Conservation (phyloP, 2,888 invertebrate genomes). For the Strigamia transsilvanica region DNA sequence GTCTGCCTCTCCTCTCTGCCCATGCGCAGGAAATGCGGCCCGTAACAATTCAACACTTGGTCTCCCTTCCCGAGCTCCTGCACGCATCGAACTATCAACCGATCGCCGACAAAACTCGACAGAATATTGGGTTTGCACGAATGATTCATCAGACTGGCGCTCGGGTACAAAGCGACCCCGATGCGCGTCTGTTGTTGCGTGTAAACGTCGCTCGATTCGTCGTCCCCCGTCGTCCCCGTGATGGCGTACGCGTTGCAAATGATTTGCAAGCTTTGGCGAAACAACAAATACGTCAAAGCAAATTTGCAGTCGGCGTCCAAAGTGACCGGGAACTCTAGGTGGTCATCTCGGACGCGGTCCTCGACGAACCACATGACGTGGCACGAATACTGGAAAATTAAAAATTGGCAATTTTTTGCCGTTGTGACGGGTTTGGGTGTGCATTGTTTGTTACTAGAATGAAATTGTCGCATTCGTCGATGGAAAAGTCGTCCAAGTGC, state of each 20-base stretch:
- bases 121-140: constrained; percentile 86
- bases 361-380: constrained; percentile 6
- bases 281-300: constrained; percentile 71
- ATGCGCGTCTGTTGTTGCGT: constrained; percentile 65
- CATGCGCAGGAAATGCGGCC: constrained; percentile 76
- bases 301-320: neutral
- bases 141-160: constrained; percentile 91
- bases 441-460: neutral
- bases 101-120: constrained; percentile 64
- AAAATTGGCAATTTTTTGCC: no score
- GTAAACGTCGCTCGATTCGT: neutral
- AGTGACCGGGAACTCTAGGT: neutral
- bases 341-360: neutral
- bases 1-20: constrained; percentile 70
- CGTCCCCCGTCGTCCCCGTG: constrained; percentile 62
- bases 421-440: no score
- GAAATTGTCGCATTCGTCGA: constrained; percentile 60
- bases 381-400: constrained; percentile 5
- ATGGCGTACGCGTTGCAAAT: constrained; percentile 81
- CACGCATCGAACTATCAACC: neutral
- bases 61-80: neutral
- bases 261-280: constrained; percentile 82
- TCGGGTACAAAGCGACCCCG: constrained; percentile 85
- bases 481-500: constrained; percentile 75
- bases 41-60: constrained; percentile 58